These are phyloP conservation scores for Drosophila biarmipes DNA, from an alignment of 1,140 invertebrate genomes.

Conservation along the genomic window DNA sequence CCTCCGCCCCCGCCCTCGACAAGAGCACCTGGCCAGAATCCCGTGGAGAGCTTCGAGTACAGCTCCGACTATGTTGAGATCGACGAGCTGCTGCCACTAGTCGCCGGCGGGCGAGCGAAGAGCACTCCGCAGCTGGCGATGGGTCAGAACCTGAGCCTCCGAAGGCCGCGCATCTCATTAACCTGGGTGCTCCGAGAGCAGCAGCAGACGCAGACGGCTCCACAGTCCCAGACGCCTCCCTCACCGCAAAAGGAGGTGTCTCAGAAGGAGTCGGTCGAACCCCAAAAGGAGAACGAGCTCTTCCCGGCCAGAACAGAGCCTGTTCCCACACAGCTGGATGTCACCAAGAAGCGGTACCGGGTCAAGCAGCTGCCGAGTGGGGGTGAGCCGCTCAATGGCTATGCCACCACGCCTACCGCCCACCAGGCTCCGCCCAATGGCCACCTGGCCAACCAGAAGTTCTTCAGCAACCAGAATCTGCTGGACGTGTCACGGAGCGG, in stretches of 20 bases:
- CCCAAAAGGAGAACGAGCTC: constrained; percentile 37
- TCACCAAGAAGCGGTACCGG: constrained; percentile 73
- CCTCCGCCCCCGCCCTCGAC: constrained; percentile 44
- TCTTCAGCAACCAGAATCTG: constrained; percentile 83
- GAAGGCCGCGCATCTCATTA: constrained; percentile 89
- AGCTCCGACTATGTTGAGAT: constrained; percentile 83
- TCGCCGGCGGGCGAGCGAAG: constrained; percentile 58
- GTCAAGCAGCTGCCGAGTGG: constrained; percentile 69
- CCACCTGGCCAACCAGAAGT: constrained; percentile 71
- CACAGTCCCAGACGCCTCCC: constrained; percentile 50
- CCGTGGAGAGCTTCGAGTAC: constrained; percentile 50
- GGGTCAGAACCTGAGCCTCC: constrained; percentile 86
- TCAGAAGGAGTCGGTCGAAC: constrained; percentile 10
- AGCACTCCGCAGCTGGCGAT: constrained; percentile 84
- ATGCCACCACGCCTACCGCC: constrained; percentile 78
- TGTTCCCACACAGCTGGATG: constrained; percentile 68
- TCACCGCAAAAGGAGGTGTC: constrained; percentile 52
- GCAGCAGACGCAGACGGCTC: constrained; percentile 63
- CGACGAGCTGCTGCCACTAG: constrained; percentile 69
- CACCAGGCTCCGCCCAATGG: constrained; percentile 59
- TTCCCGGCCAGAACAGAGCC: constrained; percentile 52
- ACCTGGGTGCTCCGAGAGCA: constrained; percentile 89
- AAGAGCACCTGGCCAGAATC: not conserved
- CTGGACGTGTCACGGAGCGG: constrained; percentile 50
- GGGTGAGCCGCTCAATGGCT: constrained; percentile 74